Base-by-base conservation (phyloP, 2,888 invertebrate species). In the Ganaspis brasiliensis region DNA sequence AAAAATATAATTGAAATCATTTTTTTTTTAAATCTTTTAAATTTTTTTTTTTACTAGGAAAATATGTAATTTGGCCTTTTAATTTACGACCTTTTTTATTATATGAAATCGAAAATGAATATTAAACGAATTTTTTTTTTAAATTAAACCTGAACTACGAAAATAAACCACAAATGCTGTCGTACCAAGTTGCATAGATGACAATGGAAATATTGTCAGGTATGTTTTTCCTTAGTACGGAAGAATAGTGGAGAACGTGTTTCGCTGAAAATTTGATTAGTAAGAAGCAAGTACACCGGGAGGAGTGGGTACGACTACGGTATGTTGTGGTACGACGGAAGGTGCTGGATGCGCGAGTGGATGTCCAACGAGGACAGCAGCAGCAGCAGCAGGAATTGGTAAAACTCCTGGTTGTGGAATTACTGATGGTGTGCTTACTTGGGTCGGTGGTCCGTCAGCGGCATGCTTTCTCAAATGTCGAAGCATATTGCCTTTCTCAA, bases 401-500 rank as follows among this genome's bases (percentile, higher is more conserved):
- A 90, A 75, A n/a, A 90, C 90, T 21, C 90, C 89, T 0, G 89
- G 84, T 37, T 90, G 91, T 0, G 91, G 87, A 77, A 91, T 90
- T 40, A 88, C 88, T 24, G 91, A 89, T 0, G 91, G 88, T 0
- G 91, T 87, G 78, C 85, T 89, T 12, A 91, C 91, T 80, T 91
- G 91, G 9, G 91, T 91, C 21, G 91, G 91, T 9, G 91, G 89
- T 1, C 91, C 91, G 74, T 94, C 94, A 5, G 93, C 92, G 31
- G 93, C 93, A 87, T 96, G 96, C 87, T 95, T 96, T 80, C 95
- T 93, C 87, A 96, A 92, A 88, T 96, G 96, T 71, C 96, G 92
- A 87, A 95, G 90, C 92, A 96, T 93, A 88, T 96, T 96, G 19
- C 96, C 96, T 80, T 96, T 94, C 92, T 96, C 96, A 73, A 96